These are phyloP conservation scores for Gymnothorax reevesii DNA, from an alignment of 2,797 vertebrate genomes.

Conservation along the genomic window DNA sequence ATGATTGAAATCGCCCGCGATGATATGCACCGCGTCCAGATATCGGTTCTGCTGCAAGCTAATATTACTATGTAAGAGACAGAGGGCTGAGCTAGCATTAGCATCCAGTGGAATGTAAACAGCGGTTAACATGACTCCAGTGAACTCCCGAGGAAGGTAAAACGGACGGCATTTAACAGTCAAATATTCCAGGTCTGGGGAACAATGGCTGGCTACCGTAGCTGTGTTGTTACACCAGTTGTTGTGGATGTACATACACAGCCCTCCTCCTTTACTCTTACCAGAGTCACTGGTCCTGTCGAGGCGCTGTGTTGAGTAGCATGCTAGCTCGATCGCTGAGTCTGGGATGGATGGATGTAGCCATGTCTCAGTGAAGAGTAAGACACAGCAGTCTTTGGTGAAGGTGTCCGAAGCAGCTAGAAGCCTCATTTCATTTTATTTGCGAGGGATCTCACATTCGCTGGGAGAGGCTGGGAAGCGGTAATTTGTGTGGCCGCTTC, in stretches of 20 bases:
- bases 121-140: no score
- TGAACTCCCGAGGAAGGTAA: no score
- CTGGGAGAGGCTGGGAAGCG: no score
- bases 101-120: background rate
- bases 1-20: no score
- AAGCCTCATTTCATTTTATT: constrained; percentile 6
- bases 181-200: constrained; percentile 5
- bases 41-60: no score
- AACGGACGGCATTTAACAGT: no score
- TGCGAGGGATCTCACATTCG: background rate
- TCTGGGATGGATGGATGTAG: background rate
- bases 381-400: no score
- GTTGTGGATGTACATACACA: background rate
- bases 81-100: no score
- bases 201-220: background rate
- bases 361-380: constrained; percentile 19
- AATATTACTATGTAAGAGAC: no score
- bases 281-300: constrained; percentile 13
- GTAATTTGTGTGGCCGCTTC: background rate
- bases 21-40: no score
- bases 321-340: background rate
- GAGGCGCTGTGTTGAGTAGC: background rate
- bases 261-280: no score
- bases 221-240: background rate
- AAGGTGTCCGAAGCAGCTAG: background rate